Base-by-base conservation (phyloP, 2,888 invertebrate species). In the Calliscelio sp. region DNA sequence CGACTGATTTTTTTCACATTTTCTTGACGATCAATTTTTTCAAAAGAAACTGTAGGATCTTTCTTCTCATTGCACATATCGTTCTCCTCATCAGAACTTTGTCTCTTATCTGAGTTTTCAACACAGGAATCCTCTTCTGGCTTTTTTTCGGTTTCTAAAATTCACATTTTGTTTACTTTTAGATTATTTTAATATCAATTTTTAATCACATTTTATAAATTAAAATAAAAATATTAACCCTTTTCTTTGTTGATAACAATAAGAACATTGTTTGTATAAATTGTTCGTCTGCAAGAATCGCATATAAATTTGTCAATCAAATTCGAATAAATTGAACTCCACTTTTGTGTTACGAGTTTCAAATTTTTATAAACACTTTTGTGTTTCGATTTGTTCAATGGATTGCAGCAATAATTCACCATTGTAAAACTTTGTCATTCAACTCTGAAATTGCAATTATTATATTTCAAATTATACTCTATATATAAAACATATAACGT, bases 11-110 rank as follows among this genome's bases (percentile, higher is more conserved):
- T 63, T 20, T 22, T 7, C 11, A 38, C 8, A 22, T 63, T 63
- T 44, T 22, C 44, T 25, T 63, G 24, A 63, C 44, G 63, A 63
- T 63, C 63, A 63, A 24, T 24, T 44, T 63, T 63, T 44, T 22
- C 16, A 24, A 38, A 63, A 44, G 10, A 24, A 63, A 63, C 44
- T n/a, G 63, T 63, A 0, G 44, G 44, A 44, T 63, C 63, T 41
- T 41, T 38, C 61, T 61, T 38, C 14, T 61, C 61, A 41, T 38
- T 14, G 41, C 38, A 38, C 14, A 11, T 38, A 38, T 18, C 16
- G 16, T 22, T 32, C 16, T 59, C 22, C 38, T 41, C 59, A n/a
- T 59, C 59, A 38, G 57, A 57, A 24, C 25, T 28, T 55, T 55
- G 25, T 55, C 28, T 16, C 55, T 28, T 55, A 38, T 38, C 38